phyloP scores from a whole-genome alignment of 2,888 invertebrate species.

The Limnephilus lunatus region DNA sequence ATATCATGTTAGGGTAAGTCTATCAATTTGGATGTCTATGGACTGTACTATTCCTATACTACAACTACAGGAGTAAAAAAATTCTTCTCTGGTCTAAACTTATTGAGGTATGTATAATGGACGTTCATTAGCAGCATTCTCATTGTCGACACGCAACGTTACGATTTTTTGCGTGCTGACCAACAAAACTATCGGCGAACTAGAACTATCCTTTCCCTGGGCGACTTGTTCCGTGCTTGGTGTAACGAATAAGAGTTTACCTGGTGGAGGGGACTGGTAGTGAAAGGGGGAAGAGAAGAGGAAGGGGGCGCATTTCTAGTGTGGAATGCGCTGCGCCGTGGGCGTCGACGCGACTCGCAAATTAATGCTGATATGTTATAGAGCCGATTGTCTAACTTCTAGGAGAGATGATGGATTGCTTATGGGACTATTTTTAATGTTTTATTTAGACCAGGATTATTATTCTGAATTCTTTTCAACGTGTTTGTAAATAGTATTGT shows the following conservation, averaged over 20 bases:
- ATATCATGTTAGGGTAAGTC: too few species aligned
- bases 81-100: background rate
- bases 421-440: background rate
- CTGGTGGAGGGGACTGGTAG: background rate
- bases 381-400: background rate
- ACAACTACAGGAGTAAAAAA: background rate
- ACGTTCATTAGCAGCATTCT: background rate
- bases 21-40: background rate
- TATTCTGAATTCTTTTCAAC: background rate
- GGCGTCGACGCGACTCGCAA: background rate
- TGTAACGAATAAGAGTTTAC: background rate
- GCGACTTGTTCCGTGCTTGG: background rate
- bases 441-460: background rate
- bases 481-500: background rate
- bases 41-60: background rate
- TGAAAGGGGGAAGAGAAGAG: background rate
- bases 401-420: background rate
- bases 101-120: background rate
- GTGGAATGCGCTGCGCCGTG: background rate
- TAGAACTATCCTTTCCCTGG: background rate
- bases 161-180: background rate
- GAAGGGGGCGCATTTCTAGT: background rate
- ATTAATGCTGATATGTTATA: slow-evolving; percentile 2
- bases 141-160: background rate
- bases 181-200: background rate